phyloP scores from a whole-genome alignment of 2,113 vertebrate genomes.

The Lipophrys pholis region DNA sequence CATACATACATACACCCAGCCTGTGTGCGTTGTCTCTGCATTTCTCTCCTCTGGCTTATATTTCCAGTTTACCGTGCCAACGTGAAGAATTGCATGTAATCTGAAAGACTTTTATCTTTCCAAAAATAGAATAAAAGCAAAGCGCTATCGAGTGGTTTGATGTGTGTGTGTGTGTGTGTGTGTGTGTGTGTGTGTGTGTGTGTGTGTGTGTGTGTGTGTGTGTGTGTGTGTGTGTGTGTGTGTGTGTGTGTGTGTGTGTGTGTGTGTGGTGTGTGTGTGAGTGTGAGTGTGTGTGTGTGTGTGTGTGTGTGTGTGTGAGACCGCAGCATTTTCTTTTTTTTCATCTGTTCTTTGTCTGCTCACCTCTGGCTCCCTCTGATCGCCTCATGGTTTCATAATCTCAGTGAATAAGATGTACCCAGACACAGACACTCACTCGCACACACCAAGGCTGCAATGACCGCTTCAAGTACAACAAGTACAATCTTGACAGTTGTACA shows the following conservation, averaged over 20 bases:
- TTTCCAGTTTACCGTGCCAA: slow-evolving; percentile 30
- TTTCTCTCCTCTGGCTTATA: slow-evolving; percentile 35
- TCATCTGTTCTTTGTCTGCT: slow-evolving; percentile 13
- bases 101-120: slow-evolving; percentile 61
- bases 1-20: not conserved
- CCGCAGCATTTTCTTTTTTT: slow-evolving; percentile 6
- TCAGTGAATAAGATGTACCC: slow-evolving; percentile 20
- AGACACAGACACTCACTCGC: not conserved
- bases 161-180: slow-evolving; percentile 14
- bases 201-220: too few relatives aligned
- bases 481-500: slow-evolving; percentile 3
- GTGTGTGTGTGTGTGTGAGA: slow-evolving; percentile 11
- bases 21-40: not conserved
- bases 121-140: slow-evolving; percentile 38
- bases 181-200: not conserved
- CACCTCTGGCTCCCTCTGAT: slow-evolving; percentile 24
- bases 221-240: too few relatives aligned
- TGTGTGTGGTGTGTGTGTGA: too few relatives aligned
- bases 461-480: not conserved
- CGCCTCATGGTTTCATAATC: not conserved
- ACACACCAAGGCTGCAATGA: not conserved
- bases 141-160: not conserved
- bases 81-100: slow-evolving; percentile 40
- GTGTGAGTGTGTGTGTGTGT: not conserved
- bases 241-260: too few relatives aligned